phyloP scores from a whole-genome alignment of 1,140 invertebrate species.

The Megathymus violae region DNA sequence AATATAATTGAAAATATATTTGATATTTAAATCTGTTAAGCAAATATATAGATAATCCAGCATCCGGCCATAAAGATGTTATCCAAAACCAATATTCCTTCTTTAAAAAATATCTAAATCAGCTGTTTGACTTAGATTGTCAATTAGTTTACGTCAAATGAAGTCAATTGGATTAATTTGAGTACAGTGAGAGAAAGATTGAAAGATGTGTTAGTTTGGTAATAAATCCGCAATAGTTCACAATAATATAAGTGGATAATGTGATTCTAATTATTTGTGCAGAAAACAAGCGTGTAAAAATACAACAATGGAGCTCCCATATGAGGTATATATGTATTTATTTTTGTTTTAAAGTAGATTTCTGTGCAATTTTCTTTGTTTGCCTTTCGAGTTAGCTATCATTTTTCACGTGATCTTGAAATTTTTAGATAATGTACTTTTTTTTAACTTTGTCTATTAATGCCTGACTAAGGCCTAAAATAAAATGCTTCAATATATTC shows the following conservation, averaged over 20 bases:
- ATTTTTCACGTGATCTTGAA: constrained; percentile 72
- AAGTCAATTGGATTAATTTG: background rate
- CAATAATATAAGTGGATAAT: background rate
- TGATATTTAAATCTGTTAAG: too few relatives aligned
- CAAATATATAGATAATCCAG: too few relatives aligned
- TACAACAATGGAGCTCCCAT: constrained; percentile 54
- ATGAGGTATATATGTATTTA: constrained; percentile 56
- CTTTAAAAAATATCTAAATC: too few relatives aligned
- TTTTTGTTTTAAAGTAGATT: constrained; percentile 14
- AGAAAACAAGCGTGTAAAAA: background rate
- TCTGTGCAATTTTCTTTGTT: constrained; percentile 62
- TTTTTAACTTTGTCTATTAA: constrained; percentile 28
- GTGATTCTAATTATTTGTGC: background rate
- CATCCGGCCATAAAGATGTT: too few relatives aligned
- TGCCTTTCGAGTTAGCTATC: constrained; percentile 48
- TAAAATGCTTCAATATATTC: background rate
- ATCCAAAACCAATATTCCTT: too few relatives aligned
- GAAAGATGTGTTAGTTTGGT: background rate
- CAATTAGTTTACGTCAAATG: background rate
- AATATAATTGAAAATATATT: too few relatives aligned
- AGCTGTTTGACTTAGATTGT: too few relatives aligned
- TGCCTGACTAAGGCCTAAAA: background rate
- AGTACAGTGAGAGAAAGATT: background rate
- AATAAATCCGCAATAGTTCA: background rate
- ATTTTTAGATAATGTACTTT: constrained; percentile 10